These are phyloP conservation scores for Betta splendens DNA, from an alignment of 2,797 vertebrate genomes.

Conservation along the genomic window DNA sequence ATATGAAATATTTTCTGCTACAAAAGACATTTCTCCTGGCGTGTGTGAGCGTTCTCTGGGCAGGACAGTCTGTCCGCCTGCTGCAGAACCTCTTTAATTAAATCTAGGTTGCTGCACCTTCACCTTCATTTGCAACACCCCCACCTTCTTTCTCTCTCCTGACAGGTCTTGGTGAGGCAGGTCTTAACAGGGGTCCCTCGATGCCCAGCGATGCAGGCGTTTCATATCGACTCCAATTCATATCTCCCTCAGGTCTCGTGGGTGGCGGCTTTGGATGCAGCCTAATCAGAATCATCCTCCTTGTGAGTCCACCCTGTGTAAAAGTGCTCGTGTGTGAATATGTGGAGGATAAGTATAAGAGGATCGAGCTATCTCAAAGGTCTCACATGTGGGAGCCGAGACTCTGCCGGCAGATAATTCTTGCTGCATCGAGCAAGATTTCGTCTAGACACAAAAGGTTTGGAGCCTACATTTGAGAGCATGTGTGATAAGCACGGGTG, in stretches of 20 bases:
- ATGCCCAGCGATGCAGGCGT: slow-evolving; percentile 56
- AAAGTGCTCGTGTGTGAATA: slow-evolving; percentile 23
- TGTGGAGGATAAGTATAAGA: slow-evolving; percentile 67
- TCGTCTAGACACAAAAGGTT: slow-evolving; percentile 44
- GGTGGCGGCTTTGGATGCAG: slow-evolving; percentile 71
- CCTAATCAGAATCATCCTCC: slow-evolving; percentile 69
- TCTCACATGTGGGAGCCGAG: slow-evolving; percentile 66
- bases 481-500: slow-evolving; percentile 43
- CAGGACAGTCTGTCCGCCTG: slow-evolving; percentile 4
- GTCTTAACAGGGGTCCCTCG: slow-evolving; percentile 59
- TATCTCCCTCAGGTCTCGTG: slow-evolving; percentile 65
- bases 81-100: slow-evolving; percentile 52
- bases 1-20: no score
- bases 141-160: slow-evolving; percentile 8
- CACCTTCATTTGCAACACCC: slow-evolving; percentile 22
- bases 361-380: slow-evolving; percentile 72
- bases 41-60: slow-evolving; percentile 18
- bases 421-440: slow-evolving; percentile 59
- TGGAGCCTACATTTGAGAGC: slow-evolving; percentile 39
- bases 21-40: not conserved
- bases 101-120: slow-evolving; percentile 43
- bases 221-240: slow-evolving; percentile 68
- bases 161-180: no score
- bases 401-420: slow-evolving; percentile 65
- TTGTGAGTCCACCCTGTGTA: slow-evolving; percentile 41